Evolutionary conservation across 2,797 vertebrate species (phyloP).

Genomic region (Danio albolineatus): DNA sequence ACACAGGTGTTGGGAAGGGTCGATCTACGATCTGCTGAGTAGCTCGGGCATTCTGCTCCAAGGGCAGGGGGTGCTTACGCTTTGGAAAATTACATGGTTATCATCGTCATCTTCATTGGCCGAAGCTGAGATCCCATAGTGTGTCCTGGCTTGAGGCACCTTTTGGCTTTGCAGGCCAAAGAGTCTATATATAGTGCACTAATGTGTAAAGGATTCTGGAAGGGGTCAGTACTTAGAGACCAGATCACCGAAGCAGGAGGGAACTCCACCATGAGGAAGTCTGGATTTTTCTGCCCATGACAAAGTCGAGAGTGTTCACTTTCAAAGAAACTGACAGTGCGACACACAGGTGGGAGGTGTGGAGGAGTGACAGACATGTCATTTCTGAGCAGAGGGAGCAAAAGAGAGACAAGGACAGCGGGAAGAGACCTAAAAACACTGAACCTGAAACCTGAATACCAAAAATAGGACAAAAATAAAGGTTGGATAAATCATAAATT

Average conservation of each 20-base stretch:
- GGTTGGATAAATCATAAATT: not conserved
- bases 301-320: slow-evolving; percentile 34
- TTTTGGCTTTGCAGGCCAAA: slow-evolving; percentile 68
- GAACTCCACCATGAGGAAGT: slow-evolving; percentile 42
- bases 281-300: slow-evolving; percentile 34
- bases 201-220: slow-evolving; percentile 68
- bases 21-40: slow-evolving; percentile 67
- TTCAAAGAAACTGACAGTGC: slow-evolving; percentile 32
- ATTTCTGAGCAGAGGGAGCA: slow-evolving; percentile 27
- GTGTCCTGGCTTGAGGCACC: slow-evolving; percentile 74
- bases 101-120: slow-evolving; percentile 29
- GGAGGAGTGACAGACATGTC: slow-evolving; percentile 45
- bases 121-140: slow-evolving; percentile 59
- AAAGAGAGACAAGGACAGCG: slow-evolving; percentile 29
- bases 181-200: slow-evolving; percentile 77
- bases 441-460: slow-evolving; percentile 13
- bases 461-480: slow-evolving; percentile 11
- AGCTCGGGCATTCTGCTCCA: slow-evolving; percentile 72
- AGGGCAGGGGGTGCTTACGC: slow-evolving; percentile 66
- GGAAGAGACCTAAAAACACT: slow-evolving; percentile 11
- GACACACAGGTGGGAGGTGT: slow-evolving; percentile 29
- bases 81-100: slow-evolving; percentile 62
- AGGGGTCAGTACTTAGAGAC: slow-evolving; percentile 16
- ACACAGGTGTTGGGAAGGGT: slow-evolving; percentile 63
- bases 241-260: slow-evolving; percentile 13